Conservation (phyloP, 2,113 vertebrate genomes). For the Pterocles burchelli region DNA sequence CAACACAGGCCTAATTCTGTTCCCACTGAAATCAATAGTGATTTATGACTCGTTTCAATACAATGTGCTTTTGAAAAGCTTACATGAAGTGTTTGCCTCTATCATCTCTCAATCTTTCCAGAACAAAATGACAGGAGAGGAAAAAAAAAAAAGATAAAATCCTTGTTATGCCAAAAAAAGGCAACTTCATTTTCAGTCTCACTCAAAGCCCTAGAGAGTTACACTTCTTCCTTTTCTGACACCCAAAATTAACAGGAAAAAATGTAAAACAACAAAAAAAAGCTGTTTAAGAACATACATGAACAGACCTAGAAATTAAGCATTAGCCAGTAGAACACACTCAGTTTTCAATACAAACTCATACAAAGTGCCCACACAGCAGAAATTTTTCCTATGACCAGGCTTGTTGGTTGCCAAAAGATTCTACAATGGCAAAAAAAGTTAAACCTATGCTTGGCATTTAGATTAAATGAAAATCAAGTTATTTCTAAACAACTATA, state of each 20-base stretch:
- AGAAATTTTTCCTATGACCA: not conserved
- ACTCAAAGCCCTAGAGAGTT: not conserved
- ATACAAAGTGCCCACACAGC: not conserved
- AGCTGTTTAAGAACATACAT: not conserved
- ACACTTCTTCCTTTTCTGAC: not conserved
- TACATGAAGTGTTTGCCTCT: conserved; percentile 21
- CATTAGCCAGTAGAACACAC: not conserved
- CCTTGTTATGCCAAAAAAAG: not conserved
- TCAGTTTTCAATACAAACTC: not conserved
- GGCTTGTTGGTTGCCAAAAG: not conserved
- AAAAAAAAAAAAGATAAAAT: not conserved
- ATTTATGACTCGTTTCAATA: conserved; percentile 43
- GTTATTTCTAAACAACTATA: not conserved
- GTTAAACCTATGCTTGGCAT: not conserved
- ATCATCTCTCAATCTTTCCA: conserved; percentile 24
- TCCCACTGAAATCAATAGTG: conserved; percentile 61
- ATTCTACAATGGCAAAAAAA: not conserved
- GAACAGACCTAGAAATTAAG: not conserved
- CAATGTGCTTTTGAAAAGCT: conserved; percentile 24
- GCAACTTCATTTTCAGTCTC: not conserved
- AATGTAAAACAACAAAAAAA: not conserved
- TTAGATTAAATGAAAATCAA: not conserved
- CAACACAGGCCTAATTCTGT: conserved; percentile 58
- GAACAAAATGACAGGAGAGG: not conserved
- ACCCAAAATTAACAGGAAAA: not conserved